Conservation (phyloP, 2,113 vertebrate genomes). For the human region DNA sequence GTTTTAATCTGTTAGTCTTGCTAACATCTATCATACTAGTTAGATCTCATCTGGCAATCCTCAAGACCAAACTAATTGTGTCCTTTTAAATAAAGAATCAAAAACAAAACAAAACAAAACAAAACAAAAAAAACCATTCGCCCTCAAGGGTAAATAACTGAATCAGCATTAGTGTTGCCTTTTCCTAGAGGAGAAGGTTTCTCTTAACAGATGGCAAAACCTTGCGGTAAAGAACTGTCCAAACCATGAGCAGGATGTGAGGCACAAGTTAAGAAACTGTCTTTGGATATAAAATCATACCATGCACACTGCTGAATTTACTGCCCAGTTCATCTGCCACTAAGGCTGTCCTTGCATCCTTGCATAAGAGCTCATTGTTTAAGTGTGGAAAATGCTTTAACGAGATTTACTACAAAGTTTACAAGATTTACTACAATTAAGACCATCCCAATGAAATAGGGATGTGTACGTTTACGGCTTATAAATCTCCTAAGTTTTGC, state of each 20-base stretch:
- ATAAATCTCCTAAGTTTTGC: not conserved
- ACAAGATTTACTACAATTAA: not conserved
- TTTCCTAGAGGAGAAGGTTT: not conserved
- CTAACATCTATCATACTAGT: not conserved
- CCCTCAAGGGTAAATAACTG: not conserved
- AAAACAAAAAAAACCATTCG: not conserved
- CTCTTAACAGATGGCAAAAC: constrained; percentile 1
- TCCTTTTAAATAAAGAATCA: not conserved
- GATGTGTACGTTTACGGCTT: not conserved
- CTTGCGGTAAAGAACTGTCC: not conserved
- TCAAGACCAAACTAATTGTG: not conserved
- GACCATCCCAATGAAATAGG: not conserved
- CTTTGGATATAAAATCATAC: not conserved
- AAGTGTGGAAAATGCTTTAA: not conserved
- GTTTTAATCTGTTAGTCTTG: not conserved
- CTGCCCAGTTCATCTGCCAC: not conserved
- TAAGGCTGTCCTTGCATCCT: not conserved
- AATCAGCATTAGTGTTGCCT: not conserved
- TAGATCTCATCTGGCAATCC: not conserved
- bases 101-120: too few relatives aligned
- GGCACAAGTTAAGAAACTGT: not conserved
- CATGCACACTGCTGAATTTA: not conserved
- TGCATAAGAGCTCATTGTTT: not conserved
- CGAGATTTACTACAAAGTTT: not conserved
- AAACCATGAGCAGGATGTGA: not conserved